Evolutionary conservation across 2,888 invertebrate genomes (phyloP), one percentile per base, ranked within the genome.

Genomic region (Epirrita christyi): DNA sequence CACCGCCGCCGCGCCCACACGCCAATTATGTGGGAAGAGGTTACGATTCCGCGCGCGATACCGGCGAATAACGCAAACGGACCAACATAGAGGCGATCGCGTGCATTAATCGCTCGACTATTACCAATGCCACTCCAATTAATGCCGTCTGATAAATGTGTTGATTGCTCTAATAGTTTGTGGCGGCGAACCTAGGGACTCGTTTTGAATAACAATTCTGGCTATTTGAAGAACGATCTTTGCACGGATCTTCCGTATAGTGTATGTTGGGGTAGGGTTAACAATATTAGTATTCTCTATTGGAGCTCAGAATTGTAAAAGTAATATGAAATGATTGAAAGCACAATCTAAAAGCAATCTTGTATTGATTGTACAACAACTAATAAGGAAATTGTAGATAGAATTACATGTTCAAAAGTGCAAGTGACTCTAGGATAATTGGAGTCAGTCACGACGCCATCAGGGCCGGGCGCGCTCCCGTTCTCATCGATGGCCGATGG

Each of bases 21-120:
- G 86, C 90, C 90, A 89, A 91, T 92, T 91, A 91, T 88, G 89
- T 89, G 87, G 88, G 89, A 88, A 90, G 91, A 90, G 85, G 86
- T 88, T 85, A 84, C 86, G 90, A 89, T 91, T 79, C 82, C 77
- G 67, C 76, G 77, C 75, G 70, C 76, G 89, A 90, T 88, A 89
- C 75, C 73, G 73, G 77, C 71, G 67, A 81, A 80, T 80, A 85
- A 84, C 78, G 79, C 82, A 85, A 86, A 85, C 85, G 75, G 78
- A 81, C 78, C 78, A 75, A 81, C 80, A 74, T 78, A 76, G 74
- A 72, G 75, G 73, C 71, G 78, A 81, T 85, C 81, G 78, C 81
- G 75, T 73, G 75, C 81, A 81, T 83, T 86, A 81, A 89, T 88
- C 85, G 83, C 77, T 74, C 74, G 81, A 80, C 83, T 83, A 85